phyloP scores from a whole-genome alignment of 2,113 vertebrate genomes.

The Tautogolabrus adspersus region DNA sequence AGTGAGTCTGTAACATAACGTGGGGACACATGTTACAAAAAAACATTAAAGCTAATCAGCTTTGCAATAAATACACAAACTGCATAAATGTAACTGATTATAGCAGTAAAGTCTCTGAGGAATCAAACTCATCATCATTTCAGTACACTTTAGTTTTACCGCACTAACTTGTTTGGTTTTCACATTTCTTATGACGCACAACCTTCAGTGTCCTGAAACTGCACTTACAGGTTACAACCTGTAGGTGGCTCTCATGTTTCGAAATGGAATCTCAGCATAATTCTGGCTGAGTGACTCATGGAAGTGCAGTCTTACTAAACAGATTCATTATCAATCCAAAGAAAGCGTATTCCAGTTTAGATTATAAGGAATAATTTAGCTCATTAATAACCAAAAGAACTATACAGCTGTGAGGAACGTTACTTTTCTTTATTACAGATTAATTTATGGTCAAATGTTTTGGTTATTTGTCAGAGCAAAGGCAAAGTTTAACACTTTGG shows the following conservation, averaged over 20 bases:
- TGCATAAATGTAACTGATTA: conserved; percentile 19
- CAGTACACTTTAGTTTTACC: conserved; percentile 54
- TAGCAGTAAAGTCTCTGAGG: conserved; percentile 6
- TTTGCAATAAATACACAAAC: conserved; percentile 63
- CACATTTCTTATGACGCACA: not conserved
- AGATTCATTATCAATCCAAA: conserved; percentile 2
- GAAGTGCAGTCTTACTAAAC: not conserved
- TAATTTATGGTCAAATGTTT: not conserved
- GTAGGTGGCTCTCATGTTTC: conserved; percentile 66
- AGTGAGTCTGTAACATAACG: conserved; percentile 26
- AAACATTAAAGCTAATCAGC: conserved; percentile 66
- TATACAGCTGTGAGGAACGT: not conserved
- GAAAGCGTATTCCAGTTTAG: not conserved
- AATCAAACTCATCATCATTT: conserved; percentile 32
- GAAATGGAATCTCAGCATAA: not conserved
- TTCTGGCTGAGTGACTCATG: not conserved
- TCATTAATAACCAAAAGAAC: no score
- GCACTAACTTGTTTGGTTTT: not conserved
- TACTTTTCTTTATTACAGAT: not conserved
- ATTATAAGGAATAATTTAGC: no score
- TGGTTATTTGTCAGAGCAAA: conserved; percentile 12
- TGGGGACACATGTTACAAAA: not conserved
- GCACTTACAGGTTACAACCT: conserved; percentile 40
- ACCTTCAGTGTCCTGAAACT: not conserved
- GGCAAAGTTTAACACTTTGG: conserved; percentile 20